Evolutionary conservation across 1,140 invertebrate species (phyloP).

Genomic region (Drosophila busckii): DNA sequence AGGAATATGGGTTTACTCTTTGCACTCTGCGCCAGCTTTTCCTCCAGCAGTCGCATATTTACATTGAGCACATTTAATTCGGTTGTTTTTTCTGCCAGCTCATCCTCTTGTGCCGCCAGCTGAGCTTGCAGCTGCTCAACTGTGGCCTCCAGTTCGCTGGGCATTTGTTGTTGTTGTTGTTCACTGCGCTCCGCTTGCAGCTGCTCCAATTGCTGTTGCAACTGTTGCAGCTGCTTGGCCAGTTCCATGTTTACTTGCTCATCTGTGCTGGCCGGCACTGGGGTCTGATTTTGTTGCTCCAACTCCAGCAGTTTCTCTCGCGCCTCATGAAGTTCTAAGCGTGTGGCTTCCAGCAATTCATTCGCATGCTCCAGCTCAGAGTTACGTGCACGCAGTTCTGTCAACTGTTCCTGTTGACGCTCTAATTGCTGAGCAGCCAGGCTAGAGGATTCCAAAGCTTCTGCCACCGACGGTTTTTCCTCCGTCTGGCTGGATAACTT

Average conservation of each 20-base stretch:
- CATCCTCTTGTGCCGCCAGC: conserved; percentile 78
- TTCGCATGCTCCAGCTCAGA: conserved; percentile 41
- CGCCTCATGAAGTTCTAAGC: conserved; percentile 56
- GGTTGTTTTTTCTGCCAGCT: conserved; percentile 80
- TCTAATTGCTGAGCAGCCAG: conserved; percentile 35
- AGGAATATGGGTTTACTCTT: conserved; percentile 75
- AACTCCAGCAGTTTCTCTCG: conserved; percentile 82
- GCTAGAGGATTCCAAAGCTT: too few relatives aligned
- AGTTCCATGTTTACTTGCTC: conserved; percentile 61
- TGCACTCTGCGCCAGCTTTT: conserved; percentile 78
- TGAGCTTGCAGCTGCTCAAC: conserved; percentile 80
- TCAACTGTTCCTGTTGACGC: conserved; percentile 35
- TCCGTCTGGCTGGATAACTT: too few relatives aligned
- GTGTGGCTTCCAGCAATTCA: conserved; percentile 55
- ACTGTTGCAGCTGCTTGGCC: conserved; percentile 69
- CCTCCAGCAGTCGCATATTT: conserved; percentile 80
- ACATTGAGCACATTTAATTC: conserved; percentile 79
- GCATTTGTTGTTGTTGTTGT: not conserved
- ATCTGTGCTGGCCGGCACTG: conserved; percentile 21
- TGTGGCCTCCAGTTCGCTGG: conserved; percentile 78
- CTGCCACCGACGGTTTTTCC: too few relatives aligned
- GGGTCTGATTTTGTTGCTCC: conserved; percentile 82
- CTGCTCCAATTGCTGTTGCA: conserved; percentile 43
- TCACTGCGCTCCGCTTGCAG: conserved; percentile 38
- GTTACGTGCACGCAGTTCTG: conserved; percentile 28